Conservation (phyloP, 1,140 invertebrate species). For the Caenorhabditis latens region DNA sequence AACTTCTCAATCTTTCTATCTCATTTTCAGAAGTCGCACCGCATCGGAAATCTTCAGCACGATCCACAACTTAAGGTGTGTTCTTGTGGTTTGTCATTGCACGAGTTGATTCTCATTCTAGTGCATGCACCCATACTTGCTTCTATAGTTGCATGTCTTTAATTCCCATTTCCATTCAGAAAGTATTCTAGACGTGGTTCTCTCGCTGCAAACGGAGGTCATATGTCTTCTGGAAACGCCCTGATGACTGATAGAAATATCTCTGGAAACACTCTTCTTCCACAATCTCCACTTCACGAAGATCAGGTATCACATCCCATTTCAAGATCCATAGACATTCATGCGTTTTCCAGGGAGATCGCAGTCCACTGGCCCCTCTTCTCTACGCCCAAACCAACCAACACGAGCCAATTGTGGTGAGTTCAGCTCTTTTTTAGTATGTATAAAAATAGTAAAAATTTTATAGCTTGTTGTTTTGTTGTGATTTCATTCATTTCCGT, state of each 20-base stretch:
- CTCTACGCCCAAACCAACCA: slow-evolving; percentile 49
- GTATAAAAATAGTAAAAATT: slow-evolving; percentile 45
- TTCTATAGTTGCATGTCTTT: slow-evolving; percentile 25
- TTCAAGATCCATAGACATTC: not conserved
- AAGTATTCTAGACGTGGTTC: slow-evolving; percentile 53
- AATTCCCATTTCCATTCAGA: slow-evolving; percentile 34
- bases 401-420: slow-evolving; percentile 39
- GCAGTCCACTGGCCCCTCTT: slow-evolving; percentile 65
- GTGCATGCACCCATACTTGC: slow-evolving; percentile 12
- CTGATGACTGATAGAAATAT: slow-evolving; percentile 72
- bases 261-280: slow-evolving; percentile 73
- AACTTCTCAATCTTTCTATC: slow-evolving; percentile 8
- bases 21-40: slow-evolving; percentile 64
- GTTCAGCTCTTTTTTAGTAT: slow-evolving; percentile 52
- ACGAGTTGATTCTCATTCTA: slow-evolving; percentile 11
- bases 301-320: slow-evolving; percentile 55
- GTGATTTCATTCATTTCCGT: slow-evolving; percentile 23
- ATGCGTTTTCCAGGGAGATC: slow-evolving; percentile 57
- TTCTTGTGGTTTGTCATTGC: slow-evolving; percentile 57
- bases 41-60: slow-evolving; percentile 68
- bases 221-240: slow-evolving; percentile 35
- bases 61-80: slow-evolving; percentile 65
- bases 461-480: slow-evolving; percentile 43
- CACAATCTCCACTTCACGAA: slow-evolving; percentile 75
- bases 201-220: slow-evolving; percentile 18